Evolutionary conservation across 1,140 invertebrate species (phyloP).

Genomic region (Dendrolimus punctatus): DNA sequence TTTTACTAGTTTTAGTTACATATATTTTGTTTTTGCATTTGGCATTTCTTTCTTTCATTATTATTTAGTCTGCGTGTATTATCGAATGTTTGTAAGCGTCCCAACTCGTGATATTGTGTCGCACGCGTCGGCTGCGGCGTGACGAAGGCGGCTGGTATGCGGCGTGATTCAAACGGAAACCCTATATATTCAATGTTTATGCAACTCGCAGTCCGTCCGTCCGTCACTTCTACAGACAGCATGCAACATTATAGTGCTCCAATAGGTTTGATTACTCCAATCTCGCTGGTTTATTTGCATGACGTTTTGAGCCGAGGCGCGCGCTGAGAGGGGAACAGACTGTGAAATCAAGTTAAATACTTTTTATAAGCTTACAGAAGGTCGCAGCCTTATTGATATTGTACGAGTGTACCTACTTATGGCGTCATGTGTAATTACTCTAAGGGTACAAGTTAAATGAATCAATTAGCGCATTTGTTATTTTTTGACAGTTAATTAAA

Average conservation of each 20-base stretch:
- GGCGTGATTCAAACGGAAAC: constrained; percentile 65
- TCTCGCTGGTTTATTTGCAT: background rate
- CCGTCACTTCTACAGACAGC: constrained; percentile 41
- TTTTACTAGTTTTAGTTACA: too few species aligned
- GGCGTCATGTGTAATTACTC: too few species aligned
- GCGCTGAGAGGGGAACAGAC: too few species aligned
- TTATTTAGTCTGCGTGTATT: constrained; percentile 27
- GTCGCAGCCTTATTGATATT: too few species aligned
- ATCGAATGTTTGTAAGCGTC: constrained; percentile 38
- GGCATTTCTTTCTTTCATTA: constrained; percentile 6
- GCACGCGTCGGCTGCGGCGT: constrained; percentile 45
- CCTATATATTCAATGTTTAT: constrained; percentile 65
- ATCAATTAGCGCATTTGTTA: too few species aligned
- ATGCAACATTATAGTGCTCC: constrained; percentile 21
- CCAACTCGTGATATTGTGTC: constrained; percentile 44
- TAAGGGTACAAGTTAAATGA: too few species aligned
- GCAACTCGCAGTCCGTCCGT: constrained; percentile 43
- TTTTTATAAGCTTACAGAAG: too few species aligned
- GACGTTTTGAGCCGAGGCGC: too few species aligned
- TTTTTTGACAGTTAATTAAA: too few species aligned
- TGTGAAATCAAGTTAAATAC: too few species aligned
- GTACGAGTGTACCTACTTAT: too few species aligned
- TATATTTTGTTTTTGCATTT: too few species aligned
- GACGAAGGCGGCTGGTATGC: constrained; percentile 63
- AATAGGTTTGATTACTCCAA: constrained; percentile 5